phyloP scores from a whole-genome alignment of 2,888 invertebrate genomes.

The Xestia sexstrigata region DNA sequence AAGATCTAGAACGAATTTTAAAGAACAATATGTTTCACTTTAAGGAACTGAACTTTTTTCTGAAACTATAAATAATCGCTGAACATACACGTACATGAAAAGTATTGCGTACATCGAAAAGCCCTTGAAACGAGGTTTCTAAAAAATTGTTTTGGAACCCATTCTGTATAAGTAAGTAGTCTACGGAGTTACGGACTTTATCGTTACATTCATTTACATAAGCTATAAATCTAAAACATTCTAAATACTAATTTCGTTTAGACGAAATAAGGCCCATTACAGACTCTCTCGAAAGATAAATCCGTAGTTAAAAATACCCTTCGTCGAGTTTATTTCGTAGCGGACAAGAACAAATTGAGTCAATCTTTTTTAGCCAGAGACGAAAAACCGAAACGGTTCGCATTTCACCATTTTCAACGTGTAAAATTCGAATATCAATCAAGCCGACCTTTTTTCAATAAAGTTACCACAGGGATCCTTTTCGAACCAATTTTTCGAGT shows the following conservation, averaged over 20 bases:
- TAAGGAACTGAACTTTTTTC: background rate
- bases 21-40: background rate
- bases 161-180: background rate
- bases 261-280: conserved; percentile 84
- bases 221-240: conserved; percentile 76
- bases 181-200: conserved; percentile 51
- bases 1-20: background rate
- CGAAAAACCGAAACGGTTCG: conserved; percentile 86
- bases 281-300: conserved; percentile 84
- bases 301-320: conserved; percentile 86
- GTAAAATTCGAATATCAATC: conserved; percentile 90
- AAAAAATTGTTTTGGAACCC: background rate
- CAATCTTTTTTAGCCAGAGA: conserved; percentile 88
- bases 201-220: conserved; percentile 73
- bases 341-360: conserved; percentile 90
- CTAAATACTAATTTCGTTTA: conserved; percentile 78
- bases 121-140: background rate
- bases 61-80: background rate
- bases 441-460: conserved; percentile 89
- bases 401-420: conserved; percentile 87
- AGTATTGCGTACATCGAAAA: background rate
- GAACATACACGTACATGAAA: background rate
- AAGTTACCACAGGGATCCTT: conserved; percentile 83
- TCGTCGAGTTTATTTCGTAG: conserved; percentile 87
- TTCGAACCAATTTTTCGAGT: conserved; percentile 85